A percentile compares a stretch with the other conserved stretches of the same genome.
Conservation (phyloP, 2,113 vertebrate genomes). For the Actinemys pallida region DNA sequence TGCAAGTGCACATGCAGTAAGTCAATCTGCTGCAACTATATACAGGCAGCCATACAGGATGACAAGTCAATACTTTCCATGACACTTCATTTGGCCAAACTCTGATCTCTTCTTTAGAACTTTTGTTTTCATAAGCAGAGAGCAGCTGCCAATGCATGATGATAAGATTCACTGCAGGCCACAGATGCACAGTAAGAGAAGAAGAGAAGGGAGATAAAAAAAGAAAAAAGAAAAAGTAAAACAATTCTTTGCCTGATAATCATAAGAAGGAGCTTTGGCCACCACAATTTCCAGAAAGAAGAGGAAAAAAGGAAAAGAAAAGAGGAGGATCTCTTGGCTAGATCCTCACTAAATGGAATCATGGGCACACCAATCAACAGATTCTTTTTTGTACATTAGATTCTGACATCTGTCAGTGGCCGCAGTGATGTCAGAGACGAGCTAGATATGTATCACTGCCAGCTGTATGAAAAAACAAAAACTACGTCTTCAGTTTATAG, state of each 20-base stretch:
- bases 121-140: background rate
- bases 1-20: background rate
- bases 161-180: background rate
- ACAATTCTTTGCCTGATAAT: background rate
- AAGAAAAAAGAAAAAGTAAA: background rate
- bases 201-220: background rate
- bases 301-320: background rate
- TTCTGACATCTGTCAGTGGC: background rate
- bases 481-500: constrained; percentile 1
- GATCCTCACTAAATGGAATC: background rate
- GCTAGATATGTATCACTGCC: background rate
- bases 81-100: background rate
- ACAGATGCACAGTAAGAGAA: background rate
- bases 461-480: constrained; percentile 7
- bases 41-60: background rate
- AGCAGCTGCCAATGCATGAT: background rate
- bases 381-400: background rate
- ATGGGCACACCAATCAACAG: background rate
- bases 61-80: constrained; percentile 3
- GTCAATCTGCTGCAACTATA: background rate
- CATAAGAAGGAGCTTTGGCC: background rate
- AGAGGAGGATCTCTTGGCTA: background rate
- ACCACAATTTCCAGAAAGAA: background rate
- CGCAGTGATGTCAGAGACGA: background rate
- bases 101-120: background rate